Evolutionary conservation across 2,888 invertebrate genomes (phyloP), one percentile per base, ranked within the genome.

Genomic region (Folsomia manolachei): DNA sequence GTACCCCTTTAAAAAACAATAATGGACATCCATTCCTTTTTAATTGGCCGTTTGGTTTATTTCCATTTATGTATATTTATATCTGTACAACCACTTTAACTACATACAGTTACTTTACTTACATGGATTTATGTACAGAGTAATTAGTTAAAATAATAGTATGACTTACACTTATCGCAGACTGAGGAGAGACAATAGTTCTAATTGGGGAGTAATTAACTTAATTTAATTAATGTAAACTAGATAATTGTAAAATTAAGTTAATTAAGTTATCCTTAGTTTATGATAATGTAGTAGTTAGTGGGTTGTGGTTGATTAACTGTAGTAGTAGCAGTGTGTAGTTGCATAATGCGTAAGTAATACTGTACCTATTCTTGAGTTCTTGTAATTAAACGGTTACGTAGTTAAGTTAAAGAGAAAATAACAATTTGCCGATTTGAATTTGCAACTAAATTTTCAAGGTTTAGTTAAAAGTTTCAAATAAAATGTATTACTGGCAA

Each of bases 41-140:
- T 14, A 56, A 56, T 56, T 56, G 56, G 66, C 62, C 71, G 21
- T 71, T 53, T 68, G 19, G 62, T 69, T 56, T 71, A 63, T 7
- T 63, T 69, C 68, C 69, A 26, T 72, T 63, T 68, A 25, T 27
- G 27, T 60, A n/a, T n/a, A n/a, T n/a, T 60, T 23, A 52, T 56
- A 56, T 14, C 18, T 56, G 7, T 39, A 39, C 7, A 4, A 39
- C 4, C 14, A 39, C 14, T 39, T 14, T 39, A 39, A 39, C 39
- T 14, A 14, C 14, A 39, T 39, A 9, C 14, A 39, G 4, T 14
- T 9, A 9, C 4, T 9, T 4, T 39, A 39, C 39, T 39, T 39
- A 39, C 39, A 39, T 39, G 39, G 39, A 39, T 39, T 39, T 39
- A 39, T 39, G 39, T 39, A 39, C 39, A 39, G n/a, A n/a, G 14